Conservation (phyloP, 1,140 invertebrate genomes). For the Bombus consobrinus region DNA sequence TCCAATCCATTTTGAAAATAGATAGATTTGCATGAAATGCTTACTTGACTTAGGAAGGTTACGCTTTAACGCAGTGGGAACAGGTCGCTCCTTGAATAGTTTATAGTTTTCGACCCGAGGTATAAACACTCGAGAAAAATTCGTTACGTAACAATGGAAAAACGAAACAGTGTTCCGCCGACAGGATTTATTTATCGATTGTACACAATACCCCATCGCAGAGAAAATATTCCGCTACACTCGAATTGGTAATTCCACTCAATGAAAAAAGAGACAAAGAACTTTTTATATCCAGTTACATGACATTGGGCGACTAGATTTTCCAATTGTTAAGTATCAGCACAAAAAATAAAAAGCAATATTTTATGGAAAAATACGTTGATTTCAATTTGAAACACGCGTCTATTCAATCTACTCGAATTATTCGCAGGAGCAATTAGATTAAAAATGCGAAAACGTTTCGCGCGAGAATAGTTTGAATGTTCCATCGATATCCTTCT, state of each 20-base stretch:
- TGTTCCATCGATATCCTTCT: too few relatives aligned
- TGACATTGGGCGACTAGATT: not conserved
- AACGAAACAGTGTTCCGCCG: too few relatives aligned
- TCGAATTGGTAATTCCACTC: not conserved
- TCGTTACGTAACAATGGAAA: not conserved
- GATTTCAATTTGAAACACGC: too few relatives aligned
- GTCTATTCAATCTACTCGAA: too few relatives aligned
- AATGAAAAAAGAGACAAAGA: not conserved
- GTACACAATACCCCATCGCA: not conserved
- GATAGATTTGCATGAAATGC: not conserved
- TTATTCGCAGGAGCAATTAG: too few relatives aligned
- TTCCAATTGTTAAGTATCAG: not conserved
- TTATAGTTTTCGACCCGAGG: not conserved
- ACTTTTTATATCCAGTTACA: not conserved
- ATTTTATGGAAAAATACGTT: too few relatives aligned
- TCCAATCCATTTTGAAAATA: not conserved
- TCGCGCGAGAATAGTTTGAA: not conserved
- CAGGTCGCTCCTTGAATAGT: not conserved
- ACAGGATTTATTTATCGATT: not conserved
- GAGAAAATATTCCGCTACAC: not conserved
- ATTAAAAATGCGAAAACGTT: too few relatives aligned
- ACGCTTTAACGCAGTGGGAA: not conserved
- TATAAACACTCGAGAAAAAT: not conserved
- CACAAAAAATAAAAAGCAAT: not conserved
- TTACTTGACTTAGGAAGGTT: not conserved